These are phyloP conservation scores for Patella depressa DNA, from an alignment of 2,888 invertebrate genomes.

Conservation along the genomic window DNA sequence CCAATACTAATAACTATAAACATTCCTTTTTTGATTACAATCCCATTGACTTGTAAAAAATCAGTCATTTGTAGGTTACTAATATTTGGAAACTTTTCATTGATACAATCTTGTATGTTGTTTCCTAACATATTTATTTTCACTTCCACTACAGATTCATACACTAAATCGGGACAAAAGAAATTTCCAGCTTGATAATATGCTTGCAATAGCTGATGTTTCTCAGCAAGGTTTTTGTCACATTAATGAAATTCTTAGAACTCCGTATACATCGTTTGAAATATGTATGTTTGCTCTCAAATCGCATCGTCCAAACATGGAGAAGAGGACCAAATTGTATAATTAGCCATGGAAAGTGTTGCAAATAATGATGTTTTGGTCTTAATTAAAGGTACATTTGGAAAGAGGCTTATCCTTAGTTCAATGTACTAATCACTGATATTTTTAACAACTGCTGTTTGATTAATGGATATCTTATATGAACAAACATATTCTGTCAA, in stretches of 20 bases:
- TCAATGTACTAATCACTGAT: not conserved
- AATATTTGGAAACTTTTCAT: no score
- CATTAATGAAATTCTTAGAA: not conserved
- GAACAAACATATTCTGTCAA: not conserved
- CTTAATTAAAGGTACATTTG: not conserved
- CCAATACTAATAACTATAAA: no score
- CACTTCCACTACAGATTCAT: no score
- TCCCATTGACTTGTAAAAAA: no score
- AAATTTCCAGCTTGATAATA: no score
- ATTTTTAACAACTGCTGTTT: not conserved
- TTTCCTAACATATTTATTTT: no score
- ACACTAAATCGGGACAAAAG: no score
- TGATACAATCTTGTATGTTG: no score
- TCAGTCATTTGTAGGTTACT: no score
- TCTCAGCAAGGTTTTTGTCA: not conserved
- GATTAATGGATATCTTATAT: not conserved
- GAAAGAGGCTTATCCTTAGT: not conserved
- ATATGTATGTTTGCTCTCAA: not conserved
- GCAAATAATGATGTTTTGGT: constrained; percentile 8
- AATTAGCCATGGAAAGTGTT: not conserved
- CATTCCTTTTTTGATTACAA: no score
- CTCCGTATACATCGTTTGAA: not conserved
- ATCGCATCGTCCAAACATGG: not conserved
- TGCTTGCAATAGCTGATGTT: not conserved
- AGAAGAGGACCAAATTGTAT: constrained; percentile 2